Conservation (phyloP, 2,113 vertebrate genomes). For the Panthera leo region DNA sequence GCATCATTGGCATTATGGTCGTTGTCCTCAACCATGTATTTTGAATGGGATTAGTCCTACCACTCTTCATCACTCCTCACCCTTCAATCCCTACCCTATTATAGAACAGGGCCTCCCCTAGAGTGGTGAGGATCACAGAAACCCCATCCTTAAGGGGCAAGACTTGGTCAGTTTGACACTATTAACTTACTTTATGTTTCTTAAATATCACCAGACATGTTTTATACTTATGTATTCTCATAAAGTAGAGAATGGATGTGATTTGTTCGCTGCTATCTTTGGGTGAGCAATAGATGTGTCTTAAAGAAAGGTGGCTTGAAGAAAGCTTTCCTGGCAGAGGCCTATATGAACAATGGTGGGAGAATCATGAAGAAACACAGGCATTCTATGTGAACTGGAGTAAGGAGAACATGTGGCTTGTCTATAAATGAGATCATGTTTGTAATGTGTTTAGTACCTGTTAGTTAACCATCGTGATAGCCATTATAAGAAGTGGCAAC, state of each 20-base stretch:
- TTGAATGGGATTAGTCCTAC: neutral
- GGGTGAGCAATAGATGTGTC: neutral
- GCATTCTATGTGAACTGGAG: neutral
- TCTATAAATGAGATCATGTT: neutral
- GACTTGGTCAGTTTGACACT: neutral
- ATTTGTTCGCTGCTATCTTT: neutral
- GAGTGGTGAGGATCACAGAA: neutral
- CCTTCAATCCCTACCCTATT: neutral
- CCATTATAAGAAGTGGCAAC: neutral
- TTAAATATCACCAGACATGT: neutral
- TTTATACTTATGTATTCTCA: neutral
- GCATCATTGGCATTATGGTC: neutral
- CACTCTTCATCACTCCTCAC: neutral
- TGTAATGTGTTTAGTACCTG: neutral
- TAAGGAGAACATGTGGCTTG: neutral
- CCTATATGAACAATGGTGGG: neutral
- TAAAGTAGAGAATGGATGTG: neutral
- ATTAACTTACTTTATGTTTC: neutral
- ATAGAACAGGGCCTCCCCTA: neutral
- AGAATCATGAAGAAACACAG: neutral
- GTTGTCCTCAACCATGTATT: neutral
- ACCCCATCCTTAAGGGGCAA: neutral
- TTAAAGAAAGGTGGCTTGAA: neutral
- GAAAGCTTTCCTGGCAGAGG: neutral
- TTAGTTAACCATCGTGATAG: neutral